These are phyloP conservation scores for Trematomus loennbergii DNA, from an alignment of 2,113 vertebrate species.

Conservation along the genomic window DNA sequence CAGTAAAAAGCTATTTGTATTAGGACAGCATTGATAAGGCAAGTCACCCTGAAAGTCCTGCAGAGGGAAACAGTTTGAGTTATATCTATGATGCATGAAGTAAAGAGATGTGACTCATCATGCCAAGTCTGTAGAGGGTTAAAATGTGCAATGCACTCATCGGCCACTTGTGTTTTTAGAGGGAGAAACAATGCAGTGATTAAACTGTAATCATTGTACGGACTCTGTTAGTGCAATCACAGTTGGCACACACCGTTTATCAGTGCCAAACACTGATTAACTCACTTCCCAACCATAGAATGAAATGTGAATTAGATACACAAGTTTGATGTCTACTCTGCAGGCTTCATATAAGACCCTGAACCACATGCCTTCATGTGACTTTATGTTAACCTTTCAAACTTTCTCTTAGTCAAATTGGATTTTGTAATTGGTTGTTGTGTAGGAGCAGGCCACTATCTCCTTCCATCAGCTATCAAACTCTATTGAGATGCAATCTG, in stretches of 20 bases:
- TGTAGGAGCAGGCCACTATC: constrained; percentile 36
- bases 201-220: not conserved
- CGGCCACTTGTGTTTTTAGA: not conserved
- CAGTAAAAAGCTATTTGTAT: too few species aligned
- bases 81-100: too few species aligned
- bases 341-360: constrained; percentile 3
- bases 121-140: not conserved
- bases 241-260: too few species aligned
- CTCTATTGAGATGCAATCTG: constrained; percentile 40
- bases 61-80: too few species aligned
- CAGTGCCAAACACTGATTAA: too few species aligned
- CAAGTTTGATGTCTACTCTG: not conserved
- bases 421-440: constrained; percentile 47
- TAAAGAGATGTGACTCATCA: too few species aligned
- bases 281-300: too few species aligned
- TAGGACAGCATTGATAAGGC: too few species aligned
- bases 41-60: too few species aligned
- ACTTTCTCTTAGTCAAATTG: constrained; percentile 30
- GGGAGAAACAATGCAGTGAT: not conserved
- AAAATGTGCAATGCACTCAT: not conserved
- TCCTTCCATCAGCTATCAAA: constrained; percentile 53
- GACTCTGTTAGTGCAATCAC: not conserved
- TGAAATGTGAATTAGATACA: not conserved
- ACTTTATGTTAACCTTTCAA: constrained; percentile 37
- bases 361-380: constrained; percentile 43